Evolutionary conservation across 1,140 invertebrate genomes (phyloP).

Genomic region (Saccostrea cuccullata): DNA sequence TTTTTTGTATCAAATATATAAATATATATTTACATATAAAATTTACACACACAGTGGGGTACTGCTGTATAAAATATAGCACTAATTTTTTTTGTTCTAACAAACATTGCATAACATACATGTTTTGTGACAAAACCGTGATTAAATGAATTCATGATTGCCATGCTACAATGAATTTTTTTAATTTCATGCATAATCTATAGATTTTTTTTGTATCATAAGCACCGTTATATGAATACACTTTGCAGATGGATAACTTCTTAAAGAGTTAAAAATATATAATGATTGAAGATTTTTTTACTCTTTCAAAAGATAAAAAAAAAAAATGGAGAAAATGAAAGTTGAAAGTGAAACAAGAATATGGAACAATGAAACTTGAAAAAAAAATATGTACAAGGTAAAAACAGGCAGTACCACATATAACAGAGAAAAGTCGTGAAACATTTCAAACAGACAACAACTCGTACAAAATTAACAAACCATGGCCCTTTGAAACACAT

Average conservation of each 20-base stretch:
- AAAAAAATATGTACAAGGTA: slow-evolving; percentile 29
- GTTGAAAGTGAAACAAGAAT: slow-evolving; percentile 25
- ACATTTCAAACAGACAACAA: slow-evolving; percentile 40
- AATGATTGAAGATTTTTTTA: neutral
- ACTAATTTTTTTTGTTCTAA: slow-evolving; percentile 28
- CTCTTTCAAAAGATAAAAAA: neutral
- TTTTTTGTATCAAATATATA: slow-evolving; percentile 20
- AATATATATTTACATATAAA: slow-evolving; percentile 22
- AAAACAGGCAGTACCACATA: slow-evolving; percentile 19
- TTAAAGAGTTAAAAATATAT: slow-evolving; percentile 27
- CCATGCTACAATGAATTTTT: neutral
- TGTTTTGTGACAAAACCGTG: slow-evolving; percentile 34
- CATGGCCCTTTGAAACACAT: slow-evolving; percentile 30
- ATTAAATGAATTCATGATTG: slow-evolving; percentile 30
- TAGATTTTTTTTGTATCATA: slow-evolving; percentile 19
- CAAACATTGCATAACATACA: slow-evolving; percentile 24
- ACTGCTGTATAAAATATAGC: slow-evolving; percentile 25
- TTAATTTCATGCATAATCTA: neutral
- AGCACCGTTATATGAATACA: slow-evolving; percentile 13
- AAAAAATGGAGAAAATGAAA: slow-evolving; percentile 18
- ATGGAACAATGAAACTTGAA: slow-evolving; percentile 8
- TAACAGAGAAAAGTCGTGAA: slow-evolving; percentile 2
- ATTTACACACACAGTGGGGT: neutral
- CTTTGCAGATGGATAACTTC: slow-evolving; percentile 22
- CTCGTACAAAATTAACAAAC: slow-evolving; percentile 4